phyloP scores from a whole-genome alignment of 2,113 vertebrate species.

The Limnothrissa miodon region DNA sequence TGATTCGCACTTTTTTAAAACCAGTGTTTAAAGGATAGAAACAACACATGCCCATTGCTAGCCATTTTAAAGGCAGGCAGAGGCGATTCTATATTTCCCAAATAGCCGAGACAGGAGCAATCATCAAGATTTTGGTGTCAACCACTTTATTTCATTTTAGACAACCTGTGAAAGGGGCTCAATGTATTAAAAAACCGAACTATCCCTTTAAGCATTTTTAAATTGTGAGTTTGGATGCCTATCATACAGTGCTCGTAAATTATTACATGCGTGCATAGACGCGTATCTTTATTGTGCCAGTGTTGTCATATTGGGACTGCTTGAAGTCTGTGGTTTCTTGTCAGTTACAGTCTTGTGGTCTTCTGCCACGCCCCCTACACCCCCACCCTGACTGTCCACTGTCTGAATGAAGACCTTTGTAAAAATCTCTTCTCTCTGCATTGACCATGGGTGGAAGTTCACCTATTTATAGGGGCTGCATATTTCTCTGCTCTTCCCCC shows the following conservation, averaged over 20 bases:
- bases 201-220: no score
- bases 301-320: background rate
- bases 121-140: no score
- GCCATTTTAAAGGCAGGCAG: no score
- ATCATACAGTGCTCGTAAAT: background rate
- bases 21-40: no score
- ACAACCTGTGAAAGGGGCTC: no score
- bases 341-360: no score
- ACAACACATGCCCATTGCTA: no score
- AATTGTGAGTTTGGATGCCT: background rate
- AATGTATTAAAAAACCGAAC: no score
- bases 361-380: background rate
- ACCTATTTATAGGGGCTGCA: slow-evolving; percentile 50
- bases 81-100: no score
- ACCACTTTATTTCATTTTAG: no score
- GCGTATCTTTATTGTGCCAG: background rate
- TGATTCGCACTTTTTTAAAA: no score
- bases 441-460: slow-evolving; percentile 45
- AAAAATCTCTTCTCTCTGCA: slow-evolving; percentile 38
- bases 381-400: background rate
- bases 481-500: slow-evolving; percentile 44
- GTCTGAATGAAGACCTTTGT: slow-evolving; percentile 52
- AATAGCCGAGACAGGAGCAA: no score
- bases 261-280: background rate
- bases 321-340: background rate